Base-by-base conservation (phyloP, 2,888 invertebrate genomes). In the Drosophila subsilvestris region DNA sequence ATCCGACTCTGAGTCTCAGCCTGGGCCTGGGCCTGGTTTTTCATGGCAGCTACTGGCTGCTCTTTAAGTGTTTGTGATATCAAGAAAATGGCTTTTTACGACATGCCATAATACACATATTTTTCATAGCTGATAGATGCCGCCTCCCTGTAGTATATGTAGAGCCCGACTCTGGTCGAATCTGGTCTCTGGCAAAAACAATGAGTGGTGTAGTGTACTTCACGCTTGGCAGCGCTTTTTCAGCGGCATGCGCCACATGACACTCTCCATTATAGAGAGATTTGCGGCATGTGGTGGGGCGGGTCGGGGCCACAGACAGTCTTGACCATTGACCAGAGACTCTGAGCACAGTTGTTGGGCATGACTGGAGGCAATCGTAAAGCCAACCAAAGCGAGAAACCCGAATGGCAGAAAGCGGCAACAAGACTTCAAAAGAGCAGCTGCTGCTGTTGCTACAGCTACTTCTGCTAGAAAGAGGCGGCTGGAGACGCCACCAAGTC, bases 241-340 rank as follows among this genome's bases (percentile, higher is more conserved):
- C 49, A 70, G 73, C 74, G 80, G 88, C 83, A 74, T 82, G 80
- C 78, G 88, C 88, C 88, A 84, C 83, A 86, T 86, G 88, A 84
- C 83, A 84, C 88, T 86, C 74, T 73, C 67, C 43, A 22, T 61
- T 25, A 57, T 47, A 53, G 62, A 62, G 67, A 37, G 10, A 32
- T 54, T 29, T 22, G 32, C 8, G 32, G n/a, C 54, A 45, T n/a
- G 17, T 25, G 2, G 54, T 47, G 47, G 59, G 37, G 43, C 45
- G 37, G 54, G 32, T 25, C 60, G 27, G 53, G 53, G 59, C 42
- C 50, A 47, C 55, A 59, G 76, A 56, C 69, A 65, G 58, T 53
- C 58, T 77, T 85, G 88, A 87, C 88, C 86, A 82, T 87, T 83
- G 83, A 82, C 83, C 83, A 87, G 78, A 73, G 44, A 44, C 51